Evolutionary conservation across 2,797 vertebrate species (phyloP).

Genomic region (Artibeus lituratus): DNA sequence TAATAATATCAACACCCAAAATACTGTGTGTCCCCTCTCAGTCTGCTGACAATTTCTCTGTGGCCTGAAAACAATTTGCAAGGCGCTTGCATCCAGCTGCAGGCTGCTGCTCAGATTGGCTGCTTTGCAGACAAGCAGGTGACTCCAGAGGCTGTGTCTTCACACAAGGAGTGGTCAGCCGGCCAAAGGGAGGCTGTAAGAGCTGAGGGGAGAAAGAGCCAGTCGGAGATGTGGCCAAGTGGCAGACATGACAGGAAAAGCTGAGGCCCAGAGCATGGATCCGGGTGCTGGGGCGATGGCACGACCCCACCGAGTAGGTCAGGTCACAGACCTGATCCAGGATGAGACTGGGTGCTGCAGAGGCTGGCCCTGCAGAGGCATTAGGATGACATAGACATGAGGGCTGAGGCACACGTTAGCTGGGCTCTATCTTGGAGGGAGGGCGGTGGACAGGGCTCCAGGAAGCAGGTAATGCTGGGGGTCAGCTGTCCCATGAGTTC

Average conservation of each 20-base stretch:
- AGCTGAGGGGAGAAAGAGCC: background rate
- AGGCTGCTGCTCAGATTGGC: background rate
- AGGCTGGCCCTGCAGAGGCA: background rate
- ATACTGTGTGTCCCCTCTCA: background rate
- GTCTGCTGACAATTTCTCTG: background rate
- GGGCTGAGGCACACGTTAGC: rapidly evolving
- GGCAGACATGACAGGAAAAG: too few relatives aligned
- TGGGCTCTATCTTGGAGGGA: background rate
- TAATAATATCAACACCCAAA: background rate
- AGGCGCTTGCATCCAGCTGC: background rate
- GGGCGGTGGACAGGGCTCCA: background rate
- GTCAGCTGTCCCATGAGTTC: background rate
- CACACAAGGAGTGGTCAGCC: background rate
- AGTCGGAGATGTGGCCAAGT: background rate
- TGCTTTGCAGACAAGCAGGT: background rate
- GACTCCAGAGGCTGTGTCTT: background rate
- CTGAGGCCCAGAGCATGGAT: background rate
- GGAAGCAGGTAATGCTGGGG: background rate
- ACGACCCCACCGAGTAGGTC: background rate
- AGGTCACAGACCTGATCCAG: background rate
- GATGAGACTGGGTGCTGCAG: background rate
- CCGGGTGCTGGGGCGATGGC: background rate
- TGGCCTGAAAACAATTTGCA: background rate
- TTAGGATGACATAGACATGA: background rate
- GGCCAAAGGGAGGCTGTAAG: background rate